These are phyloP conservation scores for Eufriesea mexicana DNA, from an alignment of 1,140 invertebrate species.

Conservation along the genomic window DNA sequence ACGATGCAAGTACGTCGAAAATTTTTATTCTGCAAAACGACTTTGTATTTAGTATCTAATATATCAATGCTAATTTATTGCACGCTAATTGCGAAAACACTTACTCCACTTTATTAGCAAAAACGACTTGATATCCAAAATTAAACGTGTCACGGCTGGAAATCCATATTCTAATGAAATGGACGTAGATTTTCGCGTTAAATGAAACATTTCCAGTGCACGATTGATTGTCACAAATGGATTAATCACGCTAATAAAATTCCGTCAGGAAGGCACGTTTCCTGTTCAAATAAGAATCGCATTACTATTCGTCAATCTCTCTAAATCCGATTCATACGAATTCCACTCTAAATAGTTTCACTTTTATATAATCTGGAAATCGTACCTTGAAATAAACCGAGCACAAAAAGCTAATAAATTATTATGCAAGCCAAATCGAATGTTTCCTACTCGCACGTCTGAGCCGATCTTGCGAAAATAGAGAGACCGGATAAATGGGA, in stretches of 20 bases:
- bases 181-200: not conserved
- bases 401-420: not conserved
- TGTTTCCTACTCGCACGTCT: not conserved
- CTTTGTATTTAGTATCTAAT: no score
- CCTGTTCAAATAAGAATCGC: not conserved
- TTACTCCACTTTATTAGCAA: rapidly evolving
- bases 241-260: not conserved
- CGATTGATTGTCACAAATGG: not conserved
- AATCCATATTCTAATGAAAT: no score
- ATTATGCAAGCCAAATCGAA: not conserved
- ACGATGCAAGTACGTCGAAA: no score
- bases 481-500: not conserved
- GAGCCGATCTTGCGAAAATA: not conserved
- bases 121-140: not conserved
- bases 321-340: not conserved
- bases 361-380: no score
- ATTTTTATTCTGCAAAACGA: not conserved
- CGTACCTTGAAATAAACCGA: no score
- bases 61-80: no score
- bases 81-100: not conserved
- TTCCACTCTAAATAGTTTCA: not conserved
- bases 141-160: not conserved
- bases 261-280: no score
- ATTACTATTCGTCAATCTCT: not conserved
- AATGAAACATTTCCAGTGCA: not conserved